Evolutionary conservation across 1,140 invertebrate genomes (phyloP).

Genomic region (Euborellia annulipes): DNA sequence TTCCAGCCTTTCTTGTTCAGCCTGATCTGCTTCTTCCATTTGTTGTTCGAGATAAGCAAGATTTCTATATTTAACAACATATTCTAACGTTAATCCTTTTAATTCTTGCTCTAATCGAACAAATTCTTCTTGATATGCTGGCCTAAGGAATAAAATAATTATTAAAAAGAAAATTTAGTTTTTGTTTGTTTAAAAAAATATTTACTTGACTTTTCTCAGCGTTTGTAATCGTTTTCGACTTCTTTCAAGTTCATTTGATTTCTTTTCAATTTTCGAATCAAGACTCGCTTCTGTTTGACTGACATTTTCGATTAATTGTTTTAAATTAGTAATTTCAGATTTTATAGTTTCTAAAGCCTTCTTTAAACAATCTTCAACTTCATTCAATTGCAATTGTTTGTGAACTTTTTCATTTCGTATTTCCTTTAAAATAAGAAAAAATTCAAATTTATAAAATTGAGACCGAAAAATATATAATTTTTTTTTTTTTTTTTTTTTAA

Average conservation of each 20-base stretch:
- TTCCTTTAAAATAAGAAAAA: slow-evolving; percentile 28
- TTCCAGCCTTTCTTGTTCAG: slow-evolving; percentile 53
- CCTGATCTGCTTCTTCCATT: slow-evolving; percentile 48
- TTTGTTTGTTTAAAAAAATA: slow-evolving; percentile 5
- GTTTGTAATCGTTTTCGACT: slow-evolving; percentile 85
- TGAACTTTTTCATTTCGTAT: slow-evolving; percentile 43
- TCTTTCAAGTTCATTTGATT: slow-evolving; percentile 73
- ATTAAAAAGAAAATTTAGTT: slow-evolving; percentile 1
- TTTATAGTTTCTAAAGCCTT: slow-evolving; percentile 49
- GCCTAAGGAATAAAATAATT: slow-evolving; percentile 36
- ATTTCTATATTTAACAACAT: slow-evolving; percentile 74
- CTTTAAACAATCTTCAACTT: slow-evolving; percentile 59
- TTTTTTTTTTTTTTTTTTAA: slow-evolving; percentile 19
- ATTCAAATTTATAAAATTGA: too few species aligned
- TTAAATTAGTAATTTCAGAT: slow-evolving; percentile 52
- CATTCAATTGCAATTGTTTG: slow-evolving; percentile 66
- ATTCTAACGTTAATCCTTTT: slow-evolving; percentile 69
- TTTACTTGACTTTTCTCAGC: slow-evolving; percentile 77
- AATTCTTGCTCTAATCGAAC: slow-evolving; percentile 79
- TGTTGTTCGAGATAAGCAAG: slow-evolving; percentile 66
- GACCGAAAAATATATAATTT: slow-evolving; percentile 29
- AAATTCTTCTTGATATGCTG: slow-evolving; percentile 94
- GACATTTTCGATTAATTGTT: slow-evolving; percentile 65
- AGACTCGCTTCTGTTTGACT: slow-evolving; percentile 71
- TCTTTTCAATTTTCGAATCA: slow-evolving; percentile 82